Evolutionary conservation across 35 echinoderm and acorn worm genomes (phyloP), one percentile per base, ranked within the genome.

Genomic region (Ptychodera flava): DNA sequence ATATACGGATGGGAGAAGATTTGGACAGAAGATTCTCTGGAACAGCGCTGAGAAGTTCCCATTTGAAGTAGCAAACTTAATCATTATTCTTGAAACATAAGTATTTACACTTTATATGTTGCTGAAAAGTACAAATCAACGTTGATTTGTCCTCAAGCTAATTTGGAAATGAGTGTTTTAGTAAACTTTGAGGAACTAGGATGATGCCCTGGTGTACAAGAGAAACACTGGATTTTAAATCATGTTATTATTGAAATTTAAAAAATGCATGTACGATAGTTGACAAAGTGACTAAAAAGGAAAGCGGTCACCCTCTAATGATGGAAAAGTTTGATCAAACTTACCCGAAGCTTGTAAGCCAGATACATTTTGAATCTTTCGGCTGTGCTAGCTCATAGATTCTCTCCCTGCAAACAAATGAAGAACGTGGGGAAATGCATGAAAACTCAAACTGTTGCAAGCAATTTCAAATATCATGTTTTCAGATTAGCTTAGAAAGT

Each of bases 281-380:
- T 12, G 6, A 64, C 22, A 22, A 64, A 12, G 45, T 64, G 6
- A 64, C 22, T 64, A 64, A 64, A 6, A 64, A 12, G 22, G 6
- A 6, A 64, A 12, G 22, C 22, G 45, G 22, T 64, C 6, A 12
- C 45, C 6, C 22, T 64, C 6, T 12, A 6, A 64, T 64, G 22
- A 12, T 64, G 22, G 6, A 64, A 64, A 64, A 12, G 45, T 12
- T 22, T 12, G 22, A 12, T 64, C 45, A 14, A 1, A 89, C 95
- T 90, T 82, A 98, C 95, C 95, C 95, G 34, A 98, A 87, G 80
- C 92, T 94, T 52, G 95, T 98, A 28, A 98, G 90, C 95, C 95
- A 98, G 78, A 94, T 90, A 85, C 92, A 85, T 80, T 98, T 98
- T 6, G 90, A 94, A 78, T 90, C 87, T 81, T 98, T 98, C 32